Evolutionary conservation across 1,140 invertebrate species (phyloP).

Genomic region (Trichogramma pretiosum): DNA sequence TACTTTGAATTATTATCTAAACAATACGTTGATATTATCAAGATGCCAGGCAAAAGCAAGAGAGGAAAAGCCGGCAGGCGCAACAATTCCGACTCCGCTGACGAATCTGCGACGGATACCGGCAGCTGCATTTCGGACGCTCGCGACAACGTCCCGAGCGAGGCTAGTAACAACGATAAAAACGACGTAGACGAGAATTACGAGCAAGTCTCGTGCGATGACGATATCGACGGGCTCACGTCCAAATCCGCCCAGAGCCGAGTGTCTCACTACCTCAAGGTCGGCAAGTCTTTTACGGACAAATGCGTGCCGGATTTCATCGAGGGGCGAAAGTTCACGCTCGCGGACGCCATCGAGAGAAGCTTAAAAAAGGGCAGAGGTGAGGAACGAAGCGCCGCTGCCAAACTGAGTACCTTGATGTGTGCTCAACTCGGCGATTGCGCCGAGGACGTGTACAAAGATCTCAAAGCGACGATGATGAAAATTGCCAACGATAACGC

Average conservation of each 20-base stretch:
- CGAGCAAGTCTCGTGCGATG: constrained; percentile 66
- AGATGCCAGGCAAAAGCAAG: constrained; percentile 40
- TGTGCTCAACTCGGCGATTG: constrained; percentile 74
- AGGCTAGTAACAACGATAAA: constrained; percentile 45
- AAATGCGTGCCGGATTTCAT: constrained; percentile 75
- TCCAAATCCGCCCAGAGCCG: constrained; percentile 80
- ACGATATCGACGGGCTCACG: constrained; percentile 74
- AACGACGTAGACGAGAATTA: constrained; percentile 51
- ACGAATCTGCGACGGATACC: constrained; percentile 60
- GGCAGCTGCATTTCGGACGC: constrained; percentile 59
- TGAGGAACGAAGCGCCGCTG: constrained; percentile 71
- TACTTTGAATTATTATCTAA: too few relatives aligned
- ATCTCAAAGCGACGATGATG: constrained; percentile 44
- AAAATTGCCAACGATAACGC: constrained; percentile 51
- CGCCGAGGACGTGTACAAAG: constrained; percentile 55
- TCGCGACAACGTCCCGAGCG: constrained; percentile 56
- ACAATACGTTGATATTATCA: too few relatives aligned
- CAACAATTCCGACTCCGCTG: too few relatives aligned
- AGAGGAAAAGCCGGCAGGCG: constrained; percentile 34
- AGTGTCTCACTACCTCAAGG: constrained; percentile 59
- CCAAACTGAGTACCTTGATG: constrained; percentile 66
- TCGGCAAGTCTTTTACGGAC: constrained; percentile 67
- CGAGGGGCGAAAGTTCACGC: constrained; percentile 61
- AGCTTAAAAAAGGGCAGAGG: constrained; percentile 73
- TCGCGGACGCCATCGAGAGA: constrained; percentile 71